Percentiles rank a stretch among this genome's conserved stretches.
Conservation (phyloP, 1,140 invertebrate genomes). For the Trypoxylus dichotomus region DNA sequence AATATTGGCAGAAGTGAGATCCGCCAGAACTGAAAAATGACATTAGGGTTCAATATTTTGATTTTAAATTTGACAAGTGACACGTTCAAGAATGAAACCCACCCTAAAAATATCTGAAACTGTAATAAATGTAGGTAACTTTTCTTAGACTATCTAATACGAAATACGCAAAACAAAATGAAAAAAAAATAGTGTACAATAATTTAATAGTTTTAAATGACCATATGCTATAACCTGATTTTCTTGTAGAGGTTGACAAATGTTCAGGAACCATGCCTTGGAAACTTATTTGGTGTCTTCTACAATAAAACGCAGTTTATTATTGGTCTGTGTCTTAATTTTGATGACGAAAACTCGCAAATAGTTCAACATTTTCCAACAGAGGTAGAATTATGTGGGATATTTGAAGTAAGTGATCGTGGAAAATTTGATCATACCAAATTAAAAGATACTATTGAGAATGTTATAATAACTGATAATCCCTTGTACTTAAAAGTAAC, state of each 20-base stretch:
- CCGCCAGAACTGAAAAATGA: not conserved
- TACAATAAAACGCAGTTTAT: slow-evolving; percentile 70
- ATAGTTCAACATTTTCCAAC: slow-evolving; percentile 66
- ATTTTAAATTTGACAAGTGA: slow-evolving; percentile 30
- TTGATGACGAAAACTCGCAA: slow-evolving; percentile 57
- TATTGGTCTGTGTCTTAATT: slow-evolving; percentile 65
- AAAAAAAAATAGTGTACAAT: not conserved
- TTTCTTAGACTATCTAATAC: not conserved
- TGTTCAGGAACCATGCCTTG: slow-evolving; percentile 61
- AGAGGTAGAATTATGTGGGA: slow-evolving; percentile 73
- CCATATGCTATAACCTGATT: slow-evolving; percentile 35
- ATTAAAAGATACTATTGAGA: slow-evolving; percentile 35
- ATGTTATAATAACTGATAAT: slow-evolving; percentile 76
- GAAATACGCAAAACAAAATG: not conserved
- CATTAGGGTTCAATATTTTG: not conserved
- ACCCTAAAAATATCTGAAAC: slow-evolving; percentile 56
- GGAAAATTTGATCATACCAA: slow-evolving; percentile 31
- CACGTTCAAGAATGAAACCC: slow-evolving; percentile 51
- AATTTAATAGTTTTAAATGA: not conserved
- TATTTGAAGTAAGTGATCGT: slow-evolving; percentile 64
- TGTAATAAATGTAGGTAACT: slow-evolving; percentile 52
- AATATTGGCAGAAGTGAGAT: not conserved
- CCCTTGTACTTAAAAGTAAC: slow-evolving; percentile 65
- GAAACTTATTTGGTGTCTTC: slow-evolving; percentile 73
- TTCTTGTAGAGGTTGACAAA: slow-evolving; percentile 60